Conservation (phyloP, 2,797 vertebrate species). For the Ammospiza maritima region DNA sequence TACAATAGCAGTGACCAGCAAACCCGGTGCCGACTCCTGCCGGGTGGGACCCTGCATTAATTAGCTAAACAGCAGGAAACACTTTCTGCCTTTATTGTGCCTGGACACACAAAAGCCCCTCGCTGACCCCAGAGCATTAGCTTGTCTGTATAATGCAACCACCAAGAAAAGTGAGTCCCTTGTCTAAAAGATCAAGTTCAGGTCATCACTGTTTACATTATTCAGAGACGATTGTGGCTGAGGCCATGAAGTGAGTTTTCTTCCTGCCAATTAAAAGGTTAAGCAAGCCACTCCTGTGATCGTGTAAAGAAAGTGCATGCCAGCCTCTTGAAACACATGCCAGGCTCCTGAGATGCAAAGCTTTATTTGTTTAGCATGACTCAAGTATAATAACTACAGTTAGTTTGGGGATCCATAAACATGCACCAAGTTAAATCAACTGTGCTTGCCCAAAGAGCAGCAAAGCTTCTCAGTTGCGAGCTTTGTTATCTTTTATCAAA, state of each 20-base stretch:
- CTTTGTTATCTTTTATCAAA: conserved; percentile 72
- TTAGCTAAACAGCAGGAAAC: conserved; percentile 56
- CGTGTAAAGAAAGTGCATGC: background rate
- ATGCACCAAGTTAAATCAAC: conserved; percentile 50
- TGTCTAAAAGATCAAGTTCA: conserved; percentile 61
- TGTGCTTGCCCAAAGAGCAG: conserved; percentile 11
- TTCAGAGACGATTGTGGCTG: background rate
- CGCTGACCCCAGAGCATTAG: background rate
- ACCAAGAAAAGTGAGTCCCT: conserved; percentile 15
- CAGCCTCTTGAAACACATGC: conserved; percentile 6
- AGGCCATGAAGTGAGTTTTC: conserved; percentile 21
- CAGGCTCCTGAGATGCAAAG: conserved; percentile 30
- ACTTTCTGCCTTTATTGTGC: conserved; percentile 37
- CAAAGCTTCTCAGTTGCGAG: conserved; percentile 50
- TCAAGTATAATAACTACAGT: conserved; percentile 29
- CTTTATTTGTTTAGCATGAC: conserved; percentile 49
- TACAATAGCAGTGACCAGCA: conserved; percentile 38
- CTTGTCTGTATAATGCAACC: background rate
- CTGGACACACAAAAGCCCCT: conserved; percentile 33
- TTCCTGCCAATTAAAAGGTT: conserved; percentile 45
- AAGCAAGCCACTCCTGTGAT: background rate
- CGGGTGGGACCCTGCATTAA: conserved; percentile 30
- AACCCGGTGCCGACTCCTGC: background rate
- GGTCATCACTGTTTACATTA: conserved; percentile 56
- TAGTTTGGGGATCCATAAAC: conserved; percentile 43